These are phyloP conservation scores for Turritopsis dohrnii DNA, from an alignment of 30 jellyfish, hydroid and myxozoan genomes.

Conservation along the genomic window DNA sequence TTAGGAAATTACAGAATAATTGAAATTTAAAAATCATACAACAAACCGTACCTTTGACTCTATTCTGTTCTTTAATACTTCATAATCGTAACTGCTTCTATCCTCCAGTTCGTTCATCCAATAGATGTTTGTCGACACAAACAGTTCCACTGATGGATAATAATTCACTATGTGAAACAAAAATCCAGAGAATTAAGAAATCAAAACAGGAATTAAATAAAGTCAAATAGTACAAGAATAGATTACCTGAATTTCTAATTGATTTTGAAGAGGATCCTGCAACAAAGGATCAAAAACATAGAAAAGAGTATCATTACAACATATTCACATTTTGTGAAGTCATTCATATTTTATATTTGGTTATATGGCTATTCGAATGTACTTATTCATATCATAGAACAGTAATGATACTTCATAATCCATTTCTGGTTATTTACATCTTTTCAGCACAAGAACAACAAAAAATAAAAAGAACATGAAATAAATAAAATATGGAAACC, in stretches of 20 bases:
- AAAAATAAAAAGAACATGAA: too few species aligned
- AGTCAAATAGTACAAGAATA: neutral
- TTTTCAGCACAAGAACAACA: neutral
- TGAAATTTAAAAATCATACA: too few species aligned
- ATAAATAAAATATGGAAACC: too few species aligned
- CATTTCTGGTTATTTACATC: too few species aligned
- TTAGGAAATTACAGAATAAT: too few species aligned
- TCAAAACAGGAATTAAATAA: neutral
- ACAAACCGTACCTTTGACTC: neutral
- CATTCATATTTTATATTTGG: too few species aligned
- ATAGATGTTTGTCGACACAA: neutral
- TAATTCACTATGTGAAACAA: slow-evolving; percentile 2
- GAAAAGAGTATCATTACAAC: neutral
- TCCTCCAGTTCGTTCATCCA: neutral
- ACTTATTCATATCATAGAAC: too few species aligned
- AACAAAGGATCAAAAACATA: neutral
- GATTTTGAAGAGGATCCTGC: neutral
- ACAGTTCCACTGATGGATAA: neutral
- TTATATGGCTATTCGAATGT: too few species aligned
- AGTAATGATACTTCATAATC: too few species aligned
- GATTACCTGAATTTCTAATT: neutral
- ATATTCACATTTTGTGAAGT: neutral
- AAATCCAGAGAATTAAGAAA: neutral
- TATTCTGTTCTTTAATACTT: neutral
- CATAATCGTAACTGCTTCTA: neutral